Evolutionary conservation across 2,113 vertebrate species (phyloP), one percentile per base, ranked within the genome.

Genomic region (Crocuta crocuta): DNA sequence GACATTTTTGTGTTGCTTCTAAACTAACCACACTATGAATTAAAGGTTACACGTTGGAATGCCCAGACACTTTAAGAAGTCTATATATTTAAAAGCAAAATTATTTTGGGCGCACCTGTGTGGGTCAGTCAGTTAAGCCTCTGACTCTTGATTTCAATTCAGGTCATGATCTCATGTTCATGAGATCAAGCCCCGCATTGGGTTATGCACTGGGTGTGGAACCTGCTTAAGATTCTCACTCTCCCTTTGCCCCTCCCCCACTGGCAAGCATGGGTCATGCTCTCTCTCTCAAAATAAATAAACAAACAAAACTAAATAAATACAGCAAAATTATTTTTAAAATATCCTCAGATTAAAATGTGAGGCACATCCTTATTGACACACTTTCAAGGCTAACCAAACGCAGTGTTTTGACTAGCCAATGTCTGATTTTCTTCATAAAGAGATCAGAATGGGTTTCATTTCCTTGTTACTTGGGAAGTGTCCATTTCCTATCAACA

Each of bases 401-500:
- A 50, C 12, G 39, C 78, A 28, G 24, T 55, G 0, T 61, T 91
- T 97, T 71, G 21, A 87, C 26, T 8, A 68, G n/a, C 50, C 5
- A 26, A 0, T 63, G 92, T 76, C n/a, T 90, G 65, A 35, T 8
- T 79, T 68, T 74, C 92, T 98, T 83, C 33, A 31, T 74, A 87
- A 96, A 66, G 24, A 94, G 58, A 24, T 19, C 9, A 7, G 4
- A 92, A 97, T 84, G 33, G 24, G 11, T 4, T 92, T 28, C 61
- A 13, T 87, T 94, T 88, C 78, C 65, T 83, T 82, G 23, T 74
- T 94, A 76, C 12, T 82, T 86, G 55, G 81, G 7, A 0, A 94
- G 87, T 91, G 92, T 87, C 50, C 65, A 2, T 85, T 98, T 95
- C 83, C 91, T 94, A 58, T 86, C 58, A 91, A 63, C 45, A 4